Conservation (phyloP, 2,113 vertebrate genomes). For the Astur gentilis region DNA sequence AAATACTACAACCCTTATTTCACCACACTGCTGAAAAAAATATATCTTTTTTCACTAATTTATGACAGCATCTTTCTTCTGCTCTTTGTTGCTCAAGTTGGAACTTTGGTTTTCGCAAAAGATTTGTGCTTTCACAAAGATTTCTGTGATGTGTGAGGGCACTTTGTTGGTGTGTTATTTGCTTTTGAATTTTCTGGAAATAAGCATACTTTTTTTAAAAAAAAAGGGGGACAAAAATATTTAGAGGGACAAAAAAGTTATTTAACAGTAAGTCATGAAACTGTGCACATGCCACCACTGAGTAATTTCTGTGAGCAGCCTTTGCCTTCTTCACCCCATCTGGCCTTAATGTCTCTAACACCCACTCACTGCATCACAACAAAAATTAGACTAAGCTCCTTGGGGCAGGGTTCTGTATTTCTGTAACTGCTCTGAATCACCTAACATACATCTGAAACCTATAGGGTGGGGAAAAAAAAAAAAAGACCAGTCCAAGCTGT, state of each 20-base stretch:
- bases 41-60: rapidly evolving
- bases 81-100: background rate
- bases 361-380: background rate
- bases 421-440: background rate
- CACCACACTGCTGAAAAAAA: background rate
- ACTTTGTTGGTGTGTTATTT: background rate
- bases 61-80: background rate
- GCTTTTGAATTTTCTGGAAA: background rate
- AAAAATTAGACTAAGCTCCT: background rate
- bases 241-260: background rate
- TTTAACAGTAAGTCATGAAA: background rate
- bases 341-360: background rate
- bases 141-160: background rate
- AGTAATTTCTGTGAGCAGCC: background rate
- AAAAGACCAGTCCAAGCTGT: background rate
- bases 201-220: background rate
- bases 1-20: background rate
- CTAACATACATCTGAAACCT: background rate
- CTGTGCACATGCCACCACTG: background rate
- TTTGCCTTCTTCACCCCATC: background rate
- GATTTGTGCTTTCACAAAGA: background rate
- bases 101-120: background rate
- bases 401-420: background rate
- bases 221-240: background rate
- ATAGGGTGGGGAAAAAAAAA: rapidly evolving